These are phyloP conservation scores for Mionectes olivaceus DNA, from an alignment of 2,797 vertebrate species.

Conservation along the genomic window DNA sequence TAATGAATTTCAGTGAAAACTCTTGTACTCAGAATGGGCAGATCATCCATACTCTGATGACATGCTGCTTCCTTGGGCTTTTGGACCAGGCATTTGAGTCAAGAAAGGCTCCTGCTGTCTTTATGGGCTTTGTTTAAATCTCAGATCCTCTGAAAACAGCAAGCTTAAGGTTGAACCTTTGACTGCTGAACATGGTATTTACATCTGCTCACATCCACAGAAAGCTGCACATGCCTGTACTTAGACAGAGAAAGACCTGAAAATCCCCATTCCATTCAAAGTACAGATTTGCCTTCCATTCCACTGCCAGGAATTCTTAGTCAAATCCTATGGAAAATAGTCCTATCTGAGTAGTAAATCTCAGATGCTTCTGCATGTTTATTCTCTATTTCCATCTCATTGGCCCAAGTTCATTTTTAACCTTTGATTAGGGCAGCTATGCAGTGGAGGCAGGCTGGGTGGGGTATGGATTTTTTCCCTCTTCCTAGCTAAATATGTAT, in stretches of 20 bases:
- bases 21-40: not conserved
- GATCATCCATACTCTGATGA: not conserved
- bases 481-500: not conserved
- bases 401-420: slow-evolving; percentile 57
- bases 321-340: slow-evolving; percentile 69
- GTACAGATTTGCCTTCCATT: slow-evolving; percentile 44
- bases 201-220: not conserved
- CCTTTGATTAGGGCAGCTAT: slow-evolving; percentile 31
- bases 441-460: not conserved
- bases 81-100: not conserved
- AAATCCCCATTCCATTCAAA: slow-evolving; percentile 68
- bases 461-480: not conserved
- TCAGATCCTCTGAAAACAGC: not conserved
- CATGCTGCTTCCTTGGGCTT: not conserved
- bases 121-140: not conserved
- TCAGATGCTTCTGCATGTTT: slow-evolving; percentile 62
- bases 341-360: slow-evolving; percentile 68
- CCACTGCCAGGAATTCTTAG: slow-evolving; percentile 54
- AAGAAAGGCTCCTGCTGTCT: not conserved
- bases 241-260: slow-evolving; percentile 52
- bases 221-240: slow-evolving; percentile 26
- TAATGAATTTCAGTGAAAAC: not conserved
- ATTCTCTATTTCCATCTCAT: slow-evolving; percentile 63
- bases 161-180: not conserved
- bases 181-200: slow-evolving; percentile 17